phyloP scores from a whole-genome alignment of 2,888 invertebrate species.

The Trachelus tabidus region DNA sequence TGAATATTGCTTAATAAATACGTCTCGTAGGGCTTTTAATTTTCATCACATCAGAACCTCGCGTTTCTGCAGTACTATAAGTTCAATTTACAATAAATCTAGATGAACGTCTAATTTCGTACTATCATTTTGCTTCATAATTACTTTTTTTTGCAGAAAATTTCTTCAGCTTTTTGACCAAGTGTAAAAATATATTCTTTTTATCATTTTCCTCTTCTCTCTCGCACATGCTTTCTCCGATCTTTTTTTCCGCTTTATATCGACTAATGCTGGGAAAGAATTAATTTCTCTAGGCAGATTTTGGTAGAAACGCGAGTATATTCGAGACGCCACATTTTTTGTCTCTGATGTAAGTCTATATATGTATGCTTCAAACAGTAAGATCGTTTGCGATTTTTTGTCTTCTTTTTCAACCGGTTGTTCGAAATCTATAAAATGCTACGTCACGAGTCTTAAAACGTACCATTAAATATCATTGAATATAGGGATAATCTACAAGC shows the following conservation, averaged over 20 bases:
- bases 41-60: slow-evolving; percentile 27
- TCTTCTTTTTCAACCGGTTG: background rate
- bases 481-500: slow-evolving; percentile 17
- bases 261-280: slow-evolving; percentile 28
- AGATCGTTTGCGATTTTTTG: background rate
- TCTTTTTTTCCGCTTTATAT: slow-evolving; percentile 25
- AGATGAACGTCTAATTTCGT: slow-evolving; percentile 30
- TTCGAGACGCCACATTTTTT: slow-evolving; percentile 9
- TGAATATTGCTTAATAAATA: background rate
- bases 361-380: background rate
- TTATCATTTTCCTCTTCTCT: slow-evolving; percentile 30
- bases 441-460: background rate
- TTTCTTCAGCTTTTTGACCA: slow-evolving; percentile 39
- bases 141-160: slow-evolving; percentile 23
- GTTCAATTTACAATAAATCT: slow-evolving; percentile 30
- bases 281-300: slow-evolving; percentile 29
- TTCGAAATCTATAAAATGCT: background rate
- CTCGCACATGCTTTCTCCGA: slow-evolving; percentile 23
- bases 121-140: slow-evolving; percentile 28
- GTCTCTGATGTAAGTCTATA: background rate
- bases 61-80: slow-evolving; percentile 42
- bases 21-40: background rate
- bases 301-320: slow-evolving; percentile 41
- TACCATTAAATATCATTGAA: background rate
- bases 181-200: slow-evolving; percentile 53